phyloP scores from a whole-genome alignment of 2,113 vertebrate genomes.

The Hemicordylus capensis region DNA sequence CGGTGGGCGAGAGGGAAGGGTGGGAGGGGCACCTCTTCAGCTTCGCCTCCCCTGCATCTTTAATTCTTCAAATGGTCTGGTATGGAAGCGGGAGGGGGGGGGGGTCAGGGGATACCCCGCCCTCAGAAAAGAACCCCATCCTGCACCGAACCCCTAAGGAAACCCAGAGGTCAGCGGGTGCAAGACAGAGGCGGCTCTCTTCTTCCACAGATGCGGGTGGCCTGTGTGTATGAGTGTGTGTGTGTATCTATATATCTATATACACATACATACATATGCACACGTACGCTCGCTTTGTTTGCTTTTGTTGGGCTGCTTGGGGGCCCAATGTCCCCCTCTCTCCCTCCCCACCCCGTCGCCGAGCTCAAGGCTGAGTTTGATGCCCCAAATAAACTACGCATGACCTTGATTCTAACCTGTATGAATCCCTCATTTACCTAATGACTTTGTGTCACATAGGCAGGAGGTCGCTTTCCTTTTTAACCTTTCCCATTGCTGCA shows the following conservation, averaged over 20 bases:
- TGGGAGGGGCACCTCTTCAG: not conserved
- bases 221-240: too few species aligned
- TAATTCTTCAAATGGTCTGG: not conserved
- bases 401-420: slow-evolving; percentile 77
- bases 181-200: too few species aligned
- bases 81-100: not conserved
- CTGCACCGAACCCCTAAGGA: not conserved
- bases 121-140: not conserved
- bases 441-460: slow-evolving; percentile 84
- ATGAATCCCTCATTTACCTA: slow-evolving; percentile 85
- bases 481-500: slow-evolving; percentile 82
- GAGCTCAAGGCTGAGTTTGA: slow-evolving; percentile 46
- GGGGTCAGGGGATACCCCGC: not conserved
- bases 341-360: slow-evolving; percentile 10
- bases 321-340: not conserved
- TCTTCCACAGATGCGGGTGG: not conserved
- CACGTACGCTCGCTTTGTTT: not conserved
- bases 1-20: not conserved
- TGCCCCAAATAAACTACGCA: slow-evolving; percentile 67
- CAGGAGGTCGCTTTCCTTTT: slow-evolving; percentile 82
- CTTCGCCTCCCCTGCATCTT: not conserved
- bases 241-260: too few species aligned
- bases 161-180: not conserved
- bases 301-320: not conserved
- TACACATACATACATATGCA: too few species aligned